These are phyloP conservation scores for Rotaria macrura DNA, from an alignment of 2,888 invertebrate genomes.

Conservation along the genomic window DNA sequence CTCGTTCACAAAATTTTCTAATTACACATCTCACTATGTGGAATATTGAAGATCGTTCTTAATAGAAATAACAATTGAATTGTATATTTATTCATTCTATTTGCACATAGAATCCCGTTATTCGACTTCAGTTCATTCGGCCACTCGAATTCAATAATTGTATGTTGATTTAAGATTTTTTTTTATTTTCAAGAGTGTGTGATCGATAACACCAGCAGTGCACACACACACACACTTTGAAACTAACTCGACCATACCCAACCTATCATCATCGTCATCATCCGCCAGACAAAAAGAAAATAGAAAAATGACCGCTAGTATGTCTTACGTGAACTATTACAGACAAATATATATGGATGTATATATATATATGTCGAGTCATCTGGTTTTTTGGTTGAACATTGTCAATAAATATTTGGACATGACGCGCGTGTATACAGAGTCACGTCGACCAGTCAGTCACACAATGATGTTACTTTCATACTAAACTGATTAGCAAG, in stretches of 20 bases:
- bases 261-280: not conserved
- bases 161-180: not conserved
- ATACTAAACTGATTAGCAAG: not conserved
- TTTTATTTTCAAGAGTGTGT: not conserved
- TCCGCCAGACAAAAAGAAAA: not conserved
- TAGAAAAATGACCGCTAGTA: not conserved
- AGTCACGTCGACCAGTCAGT: not conserved
- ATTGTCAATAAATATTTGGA: not conserved
- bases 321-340: not conserved
- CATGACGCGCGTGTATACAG: not conserved
- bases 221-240: not conserved
- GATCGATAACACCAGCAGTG: not conserved
- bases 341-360: not conserved
- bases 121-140: not conserved
- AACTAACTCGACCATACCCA: not conserved
- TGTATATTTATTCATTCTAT: not conserved
- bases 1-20: not conserved
- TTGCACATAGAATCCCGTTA: not conserved
- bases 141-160: not conserved
- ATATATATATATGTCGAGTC: not conserved
- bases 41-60: not conserved
- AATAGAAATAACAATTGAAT: constrained; percentile 4
- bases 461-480: not conserved
- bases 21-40: not conserved
- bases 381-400: not conserved